Percentiles rank a stretch among this genome's conserved stretches.
Evolutionary conservation across 1,140 invertebrate species (phyloP).

Genomic region (Calephelis virginiensis): DNA sequence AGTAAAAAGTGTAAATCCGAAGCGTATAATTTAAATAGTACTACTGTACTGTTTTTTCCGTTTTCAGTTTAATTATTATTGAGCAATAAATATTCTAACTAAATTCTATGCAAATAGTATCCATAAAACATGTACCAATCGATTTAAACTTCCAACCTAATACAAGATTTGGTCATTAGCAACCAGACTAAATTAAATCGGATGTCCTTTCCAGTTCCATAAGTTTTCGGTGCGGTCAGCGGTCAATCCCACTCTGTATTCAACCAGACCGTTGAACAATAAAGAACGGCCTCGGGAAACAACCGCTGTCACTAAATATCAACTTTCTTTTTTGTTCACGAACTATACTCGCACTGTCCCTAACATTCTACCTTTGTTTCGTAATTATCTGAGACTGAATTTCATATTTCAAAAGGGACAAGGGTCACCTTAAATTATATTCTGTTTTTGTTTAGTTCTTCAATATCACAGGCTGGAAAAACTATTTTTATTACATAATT

Average conservation of each 20-base stretch:
- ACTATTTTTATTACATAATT: no score
- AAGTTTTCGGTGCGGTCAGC: constrained; percentile 25
- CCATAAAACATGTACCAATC: no score
- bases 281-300: constrained; percentile 35
- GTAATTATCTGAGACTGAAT: constrained; percentile 37
- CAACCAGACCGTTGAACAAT: constrained; percentile 39
- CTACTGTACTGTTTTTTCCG: no score
- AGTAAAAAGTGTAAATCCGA: no score
- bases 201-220: constrained; percentile 23
- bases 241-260: constrained; percentile 36
- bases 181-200: not conserved
- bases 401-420: not conserved
- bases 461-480: no score
- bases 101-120: no score
- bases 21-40: no score
- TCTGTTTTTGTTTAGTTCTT: no score
- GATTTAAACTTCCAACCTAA: no score
- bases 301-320: constrained; percentile 59
- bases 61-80: no score
- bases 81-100: no score
- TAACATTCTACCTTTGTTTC: constrained; percentile 27
- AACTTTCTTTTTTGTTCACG: constrained; percentile 47
- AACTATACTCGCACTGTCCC: constrained; percentile 28
- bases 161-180: no score
- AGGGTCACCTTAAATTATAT: not conserved